Evolutionary conservation across 2,113 vertebrate species (phyloP).

Genomic region (Menidia beryllina): DNA sequence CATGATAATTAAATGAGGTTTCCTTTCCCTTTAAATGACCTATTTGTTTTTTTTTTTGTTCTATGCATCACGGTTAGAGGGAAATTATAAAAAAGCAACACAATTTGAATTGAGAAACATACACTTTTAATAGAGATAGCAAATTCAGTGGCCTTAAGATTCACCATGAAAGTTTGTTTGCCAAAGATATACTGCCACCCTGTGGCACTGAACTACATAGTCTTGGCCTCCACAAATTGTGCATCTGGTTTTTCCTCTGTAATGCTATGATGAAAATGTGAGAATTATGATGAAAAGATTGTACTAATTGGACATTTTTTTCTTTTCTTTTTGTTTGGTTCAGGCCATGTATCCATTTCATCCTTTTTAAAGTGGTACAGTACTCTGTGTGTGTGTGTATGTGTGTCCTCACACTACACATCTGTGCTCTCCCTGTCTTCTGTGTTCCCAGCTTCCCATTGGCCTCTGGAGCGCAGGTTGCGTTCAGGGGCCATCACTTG

Average conservation of each 20-base stretch:
- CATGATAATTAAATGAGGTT: constrained; percentile 68
- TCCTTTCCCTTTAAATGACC: constrained; percentile 35
- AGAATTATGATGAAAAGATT: neutral
- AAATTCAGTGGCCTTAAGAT: neutral
- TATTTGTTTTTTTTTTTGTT: neutral
- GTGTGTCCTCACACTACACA: constrained; percentile 34
- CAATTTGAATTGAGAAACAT: neutral
- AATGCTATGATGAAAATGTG: neutral
- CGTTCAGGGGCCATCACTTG: constrained; percentile 72
- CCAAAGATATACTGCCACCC: constrained; percentile 2
- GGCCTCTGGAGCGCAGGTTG: constrained; percentile 54
- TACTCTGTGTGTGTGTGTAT: neutral
- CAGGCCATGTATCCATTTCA: neutral
- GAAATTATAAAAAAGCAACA: neutral
- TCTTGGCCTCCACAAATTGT: neutral
- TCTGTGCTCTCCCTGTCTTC: constrained; percentile 56
- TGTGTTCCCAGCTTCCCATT: constrained; percentile 59
- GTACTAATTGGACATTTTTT: neutral
- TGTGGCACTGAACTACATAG: neutral
- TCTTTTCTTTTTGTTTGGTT: neutral
- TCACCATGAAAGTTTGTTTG: neutral
- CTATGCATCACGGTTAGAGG: neutral
- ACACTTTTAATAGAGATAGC: constrained; percentile 7
- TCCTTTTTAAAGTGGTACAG: neutral
- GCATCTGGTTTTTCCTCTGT: neutral